These are phyloP conservation scores for Brenthis hecate DNA, from an alignment of 2,888 invertebrate genomes.

Conservation along the genomic window DNA sequence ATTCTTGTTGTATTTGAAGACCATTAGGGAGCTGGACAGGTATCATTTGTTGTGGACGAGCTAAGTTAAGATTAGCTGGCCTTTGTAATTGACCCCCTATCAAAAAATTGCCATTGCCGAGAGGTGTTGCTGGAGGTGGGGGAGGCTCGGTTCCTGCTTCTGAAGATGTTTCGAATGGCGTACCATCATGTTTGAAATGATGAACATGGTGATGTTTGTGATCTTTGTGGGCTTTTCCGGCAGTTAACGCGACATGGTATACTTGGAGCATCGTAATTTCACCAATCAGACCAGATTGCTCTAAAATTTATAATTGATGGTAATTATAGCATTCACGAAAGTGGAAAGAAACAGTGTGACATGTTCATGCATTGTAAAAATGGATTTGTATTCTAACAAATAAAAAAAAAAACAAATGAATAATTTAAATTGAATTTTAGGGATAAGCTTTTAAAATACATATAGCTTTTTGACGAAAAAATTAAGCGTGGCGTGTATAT, in stretches of 20 bases:
- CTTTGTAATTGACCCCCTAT: constrained; percentile 86
- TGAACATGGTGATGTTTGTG: constrained; percentile 94
- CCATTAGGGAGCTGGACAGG: constrained; percentile 75
- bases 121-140: constrained; percentile 65
- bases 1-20: constrained; percentile 80
- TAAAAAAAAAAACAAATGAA: neutral
- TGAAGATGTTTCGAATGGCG: constrained; percentile 82
- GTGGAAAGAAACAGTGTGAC: no score
- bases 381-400: neutral
- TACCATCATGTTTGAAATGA: constrained; percentile 89
- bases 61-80: constrained; percentile 79
- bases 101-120: constrained; percentile 81
- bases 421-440: neutral
- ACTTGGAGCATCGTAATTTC: constrained; percentile 91
- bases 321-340: no score
- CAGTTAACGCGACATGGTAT: constrained; percentile 90
- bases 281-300: constrained; percentile 85
- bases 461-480: neutral
- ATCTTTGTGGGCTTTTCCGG: constrained; percentile 93
- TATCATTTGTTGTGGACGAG: constrained; percentile 72
- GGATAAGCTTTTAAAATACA: no score
- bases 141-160: constrained; percentile 82
- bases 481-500: neutral
- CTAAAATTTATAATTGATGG: constrained; percentile 57
- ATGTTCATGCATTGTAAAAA: neutral